Conservation (phyloP, 2,797 vertebrate species). For the Enteromius paludinosus region DNA sequence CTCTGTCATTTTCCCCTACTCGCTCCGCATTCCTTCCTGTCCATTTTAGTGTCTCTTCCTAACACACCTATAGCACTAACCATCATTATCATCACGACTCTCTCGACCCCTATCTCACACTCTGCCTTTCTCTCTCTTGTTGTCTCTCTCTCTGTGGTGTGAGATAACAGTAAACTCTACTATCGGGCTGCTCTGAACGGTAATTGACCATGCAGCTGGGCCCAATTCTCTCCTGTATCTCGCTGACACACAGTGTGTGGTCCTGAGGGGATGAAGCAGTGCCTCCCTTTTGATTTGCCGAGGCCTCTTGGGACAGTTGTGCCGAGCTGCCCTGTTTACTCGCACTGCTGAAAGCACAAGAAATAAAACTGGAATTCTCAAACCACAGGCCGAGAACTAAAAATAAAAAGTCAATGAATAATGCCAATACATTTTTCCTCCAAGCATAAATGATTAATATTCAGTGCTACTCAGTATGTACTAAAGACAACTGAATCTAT, state of each 20-base stretch:
- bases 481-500: background rate
- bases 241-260: conserved; percentile 38
- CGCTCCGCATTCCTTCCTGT: conserved; percentile 3
- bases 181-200: conserved; percentile 45
- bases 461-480: background rate
- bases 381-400: conserved; percentile 13
- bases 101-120: background rate
- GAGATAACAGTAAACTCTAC: conserved; percentile 44
- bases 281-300: conserved; percentile 39
- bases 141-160: conserved; percentile 37
- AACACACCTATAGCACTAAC: conserved; percentile 38
- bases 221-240: conserved; percentile 40
- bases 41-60: conserved; percentile 27
- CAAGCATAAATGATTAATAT: background rate
- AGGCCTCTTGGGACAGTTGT: conserved; percentile 17
- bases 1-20: conserved; percentile 8
- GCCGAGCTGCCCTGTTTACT: conserved; percentile 32
- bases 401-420: conserved; percentile 29
- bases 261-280: conserved; percentile 29
- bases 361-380: conserved; percentile 25
- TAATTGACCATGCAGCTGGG: conserved; percentile 48
- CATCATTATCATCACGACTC: conserved; percentile 29
- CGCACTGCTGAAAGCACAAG: conserved; percentile 11
- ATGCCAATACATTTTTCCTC: background rate
- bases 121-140: conserved; percentile 24